These are phyloP conservation scores for Drosophila ironensis DNA, from an alignment of 1,140 invertebrate genomes.

Conservation along the genomic window DNA sequence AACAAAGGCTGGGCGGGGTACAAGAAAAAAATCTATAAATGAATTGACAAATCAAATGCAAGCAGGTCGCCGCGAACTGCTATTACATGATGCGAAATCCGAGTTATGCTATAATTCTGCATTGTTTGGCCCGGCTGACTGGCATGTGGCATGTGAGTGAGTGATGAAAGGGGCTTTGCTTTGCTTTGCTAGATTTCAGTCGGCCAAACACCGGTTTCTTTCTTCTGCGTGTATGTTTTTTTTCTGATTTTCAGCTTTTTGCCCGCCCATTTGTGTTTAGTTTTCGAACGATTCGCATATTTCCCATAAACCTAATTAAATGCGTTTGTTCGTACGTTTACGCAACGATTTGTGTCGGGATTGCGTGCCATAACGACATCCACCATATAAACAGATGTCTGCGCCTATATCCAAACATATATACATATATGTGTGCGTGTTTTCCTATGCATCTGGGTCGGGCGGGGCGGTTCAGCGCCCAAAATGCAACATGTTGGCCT, in stretches of 20 bases:
- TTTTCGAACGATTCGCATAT: conserved; percentile 61
- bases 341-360: conserved; percentile 63
- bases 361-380: conserved; percentile 35
- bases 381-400: conserved; percentile 9
- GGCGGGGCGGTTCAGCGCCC: conserved; percentile 45
- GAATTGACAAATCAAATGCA: conserved; percentile 77
- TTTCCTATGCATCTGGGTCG: conserved; percentile 38
- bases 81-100: conserved; percentile 77
- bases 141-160: too few species aligned
- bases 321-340: conserved; percentile 66
- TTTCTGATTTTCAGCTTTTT: conserved; percentile 21
- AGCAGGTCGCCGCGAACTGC: conserved; percentile 28
- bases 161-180: neutral
- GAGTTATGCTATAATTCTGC: conserved; percentile 79
- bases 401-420: neutral
- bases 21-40: conserved; percentile 63
- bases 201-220: conserved; percentile 19
- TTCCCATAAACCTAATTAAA: conserved; percentile 79
- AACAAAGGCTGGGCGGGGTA: neutral
- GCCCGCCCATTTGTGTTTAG: conserved; percentile 25
- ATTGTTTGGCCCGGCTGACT: conserved; percentile 49
- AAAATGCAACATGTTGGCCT: conserved; percentile 49
- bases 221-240: conserved; percentile 15
- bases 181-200: too few species aligned
- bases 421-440: neutral